phyloP scores from a whole-genome alignment of 2,113 vertebrate genomes.

The Onychostoma macrolepis region DNA sequence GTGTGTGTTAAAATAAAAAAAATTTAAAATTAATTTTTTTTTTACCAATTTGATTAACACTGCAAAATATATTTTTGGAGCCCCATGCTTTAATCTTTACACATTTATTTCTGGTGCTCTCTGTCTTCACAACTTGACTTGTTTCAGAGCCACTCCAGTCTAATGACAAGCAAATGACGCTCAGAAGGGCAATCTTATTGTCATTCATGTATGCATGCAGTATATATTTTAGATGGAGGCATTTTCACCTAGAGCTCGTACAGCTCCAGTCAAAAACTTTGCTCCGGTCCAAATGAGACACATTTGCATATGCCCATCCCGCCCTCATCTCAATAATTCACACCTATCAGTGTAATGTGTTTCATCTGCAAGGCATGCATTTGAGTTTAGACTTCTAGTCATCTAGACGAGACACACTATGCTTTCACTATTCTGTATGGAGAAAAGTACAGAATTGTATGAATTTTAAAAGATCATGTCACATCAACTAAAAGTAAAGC shows the following conservation, averaged over 20 bases:
- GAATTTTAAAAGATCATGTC: background rate
- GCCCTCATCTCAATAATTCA: slow-evolving; percentile 71
- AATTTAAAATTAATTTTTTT: too few species aligned
- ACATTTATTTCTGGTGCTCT: background rate
- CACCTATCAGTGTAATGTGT: slow-evolving; percentile 65
- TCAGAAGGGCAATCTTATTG: slow-evolving; percentile 58
- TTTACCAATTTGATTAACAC: background rate
- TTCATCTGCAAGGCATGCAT: slow-evolving; percentile 65
- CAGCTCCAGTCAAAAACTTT: slow-evolving; percentile 56
- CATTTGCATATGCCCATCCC: slow-evolving; percentile 67
- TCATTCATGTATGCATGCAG: slow-evolving; percentile 59
- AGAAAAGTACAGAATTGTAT: background rate
- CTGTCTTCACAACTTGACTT: background rate
- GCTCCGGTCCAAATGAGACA: slow-evolving; percentile 57
- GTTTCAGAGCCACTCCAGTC: slow-evolving; percentile 18
- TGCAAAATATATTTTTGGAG: background rate
- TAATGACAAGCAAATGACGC: slow-evolving; percentile 65
- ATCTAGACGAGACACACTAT: background rate
- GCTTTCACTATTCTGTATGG: background rate
- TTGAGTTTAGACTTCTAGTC: slow-evolving; percentile 55
- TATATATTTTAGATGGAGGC: slow-evolving; percentile 61
- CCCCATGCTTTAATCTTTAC: background rate
- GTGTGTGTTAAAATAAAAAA: background rate
- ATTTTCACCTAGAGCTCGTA: slow-evolving; percentile 52
- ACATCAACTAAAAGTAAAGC: background rate